Percentiles rank a stretch among this genome's conserved stretches.
Evolutionary conservation across 23 tunicate species (phyloP).

Genomic region (Trididemnum miniatum): DNA sequence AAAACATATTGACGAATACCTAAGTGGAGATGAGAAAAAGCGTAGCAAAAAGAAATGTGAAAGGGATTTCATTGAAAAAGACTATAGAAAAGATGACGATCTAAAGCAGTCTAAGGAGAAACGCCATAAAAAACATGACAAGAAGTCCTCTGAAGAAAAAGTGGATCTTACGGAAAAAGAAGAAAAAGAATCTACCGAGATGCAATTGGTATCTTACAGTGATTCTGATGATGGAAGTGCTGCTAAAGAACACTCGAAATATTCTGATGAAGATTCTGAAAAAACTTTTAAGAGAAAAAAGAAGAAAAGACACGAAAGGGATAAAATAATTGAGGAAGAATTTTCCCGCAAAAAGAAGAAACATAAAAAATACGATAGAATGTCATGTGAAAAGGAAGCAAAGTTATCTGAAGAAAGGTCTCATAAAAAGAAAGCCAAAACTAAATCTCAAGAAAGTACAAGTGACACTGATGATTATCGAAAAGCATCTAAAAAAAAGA

Average conservation of each 20-base stretch:
- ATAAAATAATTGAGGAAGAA: background rate
- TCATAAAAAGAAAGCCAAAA: background rate
- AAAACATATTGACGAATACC: too few species aligned
- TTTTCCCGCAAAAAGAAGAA: background rate
- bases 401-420: background rate
- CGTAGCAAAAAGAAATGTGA: too few species aligned
- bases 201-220: too few species aligned
- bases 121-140: background rate
- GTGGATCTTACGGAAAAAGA: too few species aligned
- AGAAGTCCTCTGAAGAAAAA: too few species aligned
- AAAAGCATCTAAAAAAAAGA: constrained; percentile 16
- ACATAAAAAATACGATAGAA: constrained; percentile 32
- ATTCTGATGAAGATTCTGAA: background rate
- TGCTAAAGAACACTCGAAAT: background rate
- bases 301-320: constrained; percentile 19
- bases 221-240: background rate
- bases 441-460: background rate
- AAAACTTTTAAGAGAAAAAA: constrained; percentile 13
- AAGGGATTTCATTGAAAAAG: too few species aligned
- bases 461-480: constrained; percentile 2
- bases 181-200: too few species aligned
- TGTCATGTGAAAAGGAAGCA: background rate
- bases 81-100: too few species aligned
- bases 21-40: too few species aligned
- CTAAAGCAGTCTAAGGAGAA: background rate